Percentiles rank a stretch among this genome's conserved stretches.
Evolutionary conservation across 2,113 vertebrate species (phyloP).

Genomic region (Mus musculus): GRCm39 chr6:45158001-45158500

Average conservation of each 20-base stretch:
- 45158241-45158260: background rate
- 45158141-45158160: background rate
- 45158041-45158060: background rate
- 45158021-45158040: background rate
- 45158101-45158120: background rate
- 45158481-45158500: background rate
- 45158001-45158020: background rate
- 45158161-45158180: rapidly evolving
- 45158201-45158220: too few relatives aligned
- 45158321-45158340: background rate
- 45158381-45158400: background rate
- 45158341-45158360: background rate
- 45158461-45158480: background rate
- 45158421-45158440: background rate
- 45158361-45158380: background rate
- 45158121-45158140: background rate
- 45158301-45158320: background rate
- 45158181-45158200: background rate
- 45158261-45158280: background rate
- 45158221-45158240: background rate
- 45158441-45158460: background rate
- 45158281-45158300: background rate
- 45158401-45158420: too few relatives aligned
- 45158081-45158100: background rate
- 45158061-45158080: too few relatives aligned